Percentiles rank a stretch among this genome's conserved stretches.
Evolutionary conservation across 1,140 invertebrate species (phyloP).

Genomic region (Magallana gigas): DNA sequence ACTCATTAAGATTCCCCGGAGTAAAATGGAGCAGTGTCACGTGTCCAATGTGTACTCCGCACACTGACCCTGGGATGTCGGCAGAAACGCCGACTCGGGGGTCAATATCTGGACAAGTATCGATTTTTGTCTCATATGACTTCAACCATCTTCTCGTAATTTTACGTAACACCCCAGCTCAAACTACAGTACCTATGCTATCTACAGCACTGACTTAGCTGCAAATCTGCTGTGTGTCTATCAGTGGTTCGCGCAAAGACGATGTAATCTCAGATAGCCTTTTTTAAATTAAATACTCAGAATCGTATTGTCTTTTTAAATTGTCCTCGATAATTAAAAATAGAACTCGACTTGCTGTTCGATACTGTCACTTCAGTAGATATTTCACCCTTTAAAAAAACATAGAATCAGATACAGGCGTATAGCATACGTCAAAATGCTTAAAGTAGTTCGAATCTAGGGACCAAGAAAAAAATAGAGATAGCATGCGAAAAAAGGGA

Average conservation of each 20-base stretch:
- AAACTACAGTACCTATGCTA: not conserved
- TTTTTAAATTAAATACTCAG: too few species aligned
- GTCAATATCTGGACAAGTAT: slow-evolving; percentile 11
- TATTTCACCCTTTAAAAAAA: too few species aligned
- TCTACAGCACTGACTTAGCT: not conserved
- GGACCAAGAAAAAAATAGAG: too few species aligned
- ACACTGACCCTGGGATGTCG: not conserved
- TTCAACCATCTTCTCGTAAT: not conserved
- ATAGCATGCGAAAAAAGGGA: too few species aligned
- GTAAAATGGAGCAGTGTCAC: not conserved
- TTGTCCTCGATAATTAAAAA: too few species aligned
- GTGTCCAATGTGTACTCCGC: not conserved
- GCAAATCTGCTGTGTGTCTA: too few species aligned
- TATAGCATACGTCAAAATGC: too few species aligned
- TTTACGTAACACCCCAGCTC: not conserved
- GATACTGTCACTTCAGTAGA: not conserved
- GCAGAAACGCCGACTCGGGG: not conserved
- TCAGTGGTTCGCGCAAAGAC: too few species aligned
- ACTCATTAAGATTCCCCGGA: not conserved
- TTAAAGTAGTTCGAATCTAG: too few species aligned
- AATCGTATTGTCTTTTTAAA: too few species aligned
- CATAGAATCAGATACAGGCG: too few species aligned
- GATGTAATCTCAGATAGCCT: too few species aligned
- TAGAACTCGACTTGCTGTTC: not conserved
- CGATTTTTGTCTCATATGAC: not conserved